phyloP scores from a whole-genome alignment of 2,797 vertebrate genomes.

The Sebastes vulpes region DNA sequence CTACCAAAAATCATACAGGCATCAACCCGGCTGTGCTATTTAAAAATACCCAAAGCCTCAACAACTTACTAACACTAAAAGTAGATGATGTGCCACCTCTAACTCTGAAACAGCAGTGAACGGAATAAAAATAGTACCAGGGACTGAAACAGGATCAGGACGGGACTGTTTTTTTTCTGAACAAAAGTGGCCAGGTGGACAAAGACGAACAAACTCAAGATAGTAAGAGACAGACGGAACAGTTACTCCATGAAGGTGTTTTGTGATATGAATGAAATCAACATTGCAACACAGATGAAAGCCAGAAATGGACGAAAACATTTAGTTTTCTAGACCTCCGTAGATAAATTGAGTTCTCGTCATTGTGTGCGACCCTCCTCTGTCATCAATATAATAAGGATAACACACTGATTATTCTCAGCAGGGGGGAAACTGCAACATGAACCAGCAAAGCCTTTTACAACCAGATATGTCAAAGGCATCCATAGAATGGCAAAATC shows the following conservation, averaged over 20 bases:
- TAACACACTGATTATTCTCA: background rate
- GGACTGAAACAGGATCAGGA: background rate
- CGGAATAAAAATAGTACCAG: background rate
- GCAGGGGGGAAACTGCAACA: background rate
- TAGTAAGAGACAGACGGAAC: background rate
- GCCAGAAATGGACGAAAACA: background rate
- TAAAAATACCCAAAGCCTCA: background rate
- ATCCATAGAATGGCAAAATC: no score
- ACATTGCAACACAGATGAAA: background rate
- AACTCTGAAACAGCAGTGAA: background rate
- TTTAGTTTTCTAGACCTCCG: background rate
- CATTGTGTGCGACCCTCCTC: background rate
- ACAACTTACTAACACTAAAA: background rate
- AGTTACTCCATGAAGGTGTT: background rate
- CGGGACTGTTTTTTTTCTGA: background rate
- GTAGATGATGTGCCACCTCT: background rate
- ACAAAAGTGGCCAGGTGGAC: background rate
- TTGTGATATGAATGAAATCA: background rate
- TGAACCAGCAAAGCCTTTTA: background rate
- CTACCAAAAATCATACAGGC: background rate
- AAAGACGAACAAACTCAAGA: background rate
- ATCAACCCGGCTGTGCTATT: background rate
- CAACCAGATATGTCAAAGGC: background rate
- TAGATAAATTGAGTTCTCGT: background rate
- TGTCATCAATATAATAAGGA: background rate